These are phyloP conservation scores for Protodeltote pygarga DNA, from an alignment of 2,888 invertebrate species.

Conservation along the genomic window DNA sequence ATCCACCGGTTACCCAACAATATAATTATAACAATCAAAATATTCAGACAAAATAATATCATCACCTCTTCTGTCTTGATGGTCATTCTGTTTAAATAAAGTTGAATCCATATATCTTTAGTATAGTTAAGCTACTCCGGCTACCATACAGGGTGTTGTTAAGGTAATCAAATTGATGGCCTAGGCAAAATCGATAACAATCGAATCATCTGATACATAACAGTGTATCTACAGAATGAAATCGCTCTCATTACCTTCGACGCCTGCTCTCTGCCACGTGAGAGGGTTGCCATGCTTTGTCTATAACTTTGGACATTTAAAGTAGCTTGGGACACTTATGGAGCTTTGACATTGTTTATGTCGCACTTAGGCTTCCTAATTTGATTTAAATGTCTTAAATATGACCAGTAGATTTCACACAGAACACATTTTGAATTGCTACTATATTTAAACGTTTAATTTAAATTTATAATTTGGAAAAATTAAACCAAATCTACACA, in stretches of 20 bases:
- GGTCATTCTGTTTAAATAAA: too few species aligned
- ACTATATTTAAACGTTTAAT: too few species aligned
- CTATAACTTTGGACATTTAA: conserved; percentile 12
- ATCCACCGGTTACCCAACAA: too few species aligned
- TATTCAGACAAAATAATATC: background rate
- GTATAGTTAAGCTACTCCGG: background rate
- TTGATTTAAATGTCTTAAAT: too few species aligned
- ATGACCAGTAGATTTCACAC: too few species aligned
- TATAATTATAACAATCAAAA: too few species aligned
- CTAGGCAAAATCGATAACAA: conserved; percentile 43
- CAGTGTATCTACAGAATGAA: conserved; percentile 48
- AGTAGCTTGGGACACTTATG: background rate
- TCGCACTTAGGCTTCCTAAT: too few species aligned
- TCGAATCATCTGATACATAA: conserved; percentile 46
- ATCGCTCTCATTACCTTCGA: conserved; percentile 49
- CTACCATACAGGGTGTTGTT: conserved; percentile 21
- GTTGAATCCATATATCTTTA: background rate
- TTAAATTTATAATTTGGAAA: too few species aligned
- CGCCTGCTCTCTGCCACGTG: conserved; percentile 32
- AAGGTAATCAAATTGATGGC: conserved; percentile 21
- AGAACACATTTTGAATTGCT: too few species aligned
- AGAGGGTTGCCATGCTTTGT: conserved; percentile 32
- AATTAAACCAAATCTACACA: too few species aligned
- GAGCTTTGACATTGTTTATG: too few species aligned
- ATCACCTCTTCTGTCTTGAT: too few species aligned